These are phyloP conservation scores for Lithophane semibrunnea DNA, from an alignment of 2,888 invertebrate genomes.

Conservation along the genomic window DNA sequence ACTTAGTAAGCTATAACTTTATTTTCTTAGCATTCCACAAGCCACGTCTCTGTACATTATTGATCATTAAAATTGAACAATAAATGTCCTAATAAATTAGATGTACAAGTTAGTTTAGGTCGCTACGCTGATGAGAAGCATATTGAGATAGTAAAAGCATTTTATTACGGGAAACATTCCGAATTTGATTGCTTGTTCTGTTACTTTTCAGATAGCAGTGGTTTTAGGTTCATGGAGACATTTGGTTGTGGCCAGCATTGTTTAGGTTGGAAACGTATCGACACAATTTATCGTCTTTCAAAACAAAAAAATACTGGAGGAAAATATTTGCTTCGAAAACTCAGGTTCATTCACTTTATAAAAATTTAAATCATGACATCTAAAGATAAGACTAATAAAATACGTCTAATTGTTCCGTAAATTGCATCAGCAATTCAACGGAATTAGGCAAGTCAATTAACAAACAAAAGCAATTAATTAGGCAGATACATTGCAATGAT, in stretches of 20 bases:
- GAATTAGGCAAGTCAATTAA: conserved; percentile 67
- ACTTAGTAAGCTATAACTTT: conserved; percentile 37
- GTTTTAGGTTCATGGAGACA: conserved; percentile 60
- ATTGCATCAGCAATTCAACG: conserved; percentile 55
- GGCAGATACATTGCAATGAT: conserved; percentile 70
- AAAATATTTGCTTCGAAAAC: conserved; percentile 1
- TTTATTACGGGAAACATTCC: conserved; percentile 85
- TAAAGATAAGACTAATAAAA: conserved; percentile 59
- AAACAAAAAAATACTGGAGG: not conserved
- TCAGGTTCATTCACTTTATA: conserved; percentile 24
- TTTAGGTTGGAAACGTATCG: conserved; percentile 16
- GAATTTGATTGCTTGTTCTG: conserved; percentile 74
- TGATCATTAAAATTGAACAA: conserved; percentile 81
- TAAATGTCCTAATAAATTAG: conserved; percentile 87
- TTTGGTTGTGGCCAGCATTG: conserved; percentile 57
- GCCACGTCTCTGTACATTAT: conserved; percentile 63
- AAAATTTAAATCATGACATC: conserved; percentile 28
- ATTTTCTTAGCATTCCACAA: conserved; percentile 48
- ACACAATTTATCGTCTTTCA: conserved; percentile 8
- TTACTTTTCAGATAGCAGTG: conserved; percentile 58
- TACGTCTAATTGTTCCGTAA: conserved; percentile 59
- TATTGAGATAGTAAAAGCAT: conserved; percentile 84
- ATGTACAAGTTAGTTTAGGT: conserved; percentile 80
- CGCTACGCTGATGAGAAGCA: conserved; percentile 82
- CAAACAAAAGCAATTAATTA: conserved; percentile 75